These are phyloP conservation scores for Gorsachius goisagi DNA, from an alignment of 2,113 vertebrate genomes.

Conservation along the genomic window DNA sequence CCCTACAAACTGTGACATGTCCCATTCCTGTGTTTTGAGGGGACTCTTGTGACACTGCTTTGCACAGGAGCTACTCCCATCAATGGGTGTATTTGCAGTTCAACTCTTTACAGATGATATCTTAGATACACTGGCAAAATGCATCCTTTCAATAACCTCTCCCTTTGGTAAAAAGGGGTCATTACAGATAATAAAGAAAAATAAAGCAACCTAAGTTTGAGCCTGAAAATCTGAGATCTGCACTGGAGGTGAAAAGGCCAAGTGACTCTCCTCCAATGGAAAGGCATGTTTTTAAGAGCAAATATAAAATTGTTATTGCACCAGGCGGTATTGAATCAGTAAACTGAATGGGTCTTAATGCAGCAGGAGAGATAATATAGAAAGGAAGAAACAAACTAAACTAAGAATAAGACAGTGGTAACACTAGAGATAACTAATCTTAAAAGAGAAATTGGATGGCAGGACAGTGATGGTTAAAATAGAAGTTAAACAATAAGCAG, in stretches of 20 bases:
- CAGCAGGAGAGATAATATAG: background rate
- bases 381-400: background rate
- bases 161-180: background rate
- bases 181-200: background rate
- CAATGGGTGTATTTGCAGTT: background rate
- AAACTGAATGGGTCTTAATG: background rate
- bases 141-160: background rate
- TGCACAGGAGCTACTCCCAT: background rate
- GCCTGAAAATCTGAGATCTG: background rate
- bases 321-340: background rate
- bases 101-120: background rate
- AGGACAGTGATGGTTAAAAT: background rate
- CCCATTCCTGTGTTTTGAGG: background rate
- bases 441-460: background rate
- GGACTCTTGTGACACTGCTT: background rate
- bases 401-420: background rate
- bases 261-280: background rate
- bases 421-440: background rate
- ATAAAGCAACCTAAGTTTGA: background rate
- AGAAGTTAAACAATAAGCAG: background rate
- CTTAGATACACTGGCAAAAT: background rate
- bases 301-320: background rate
- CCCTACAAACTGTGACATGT: background rate
- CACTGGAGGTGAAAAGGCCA: background rate
- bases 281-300: background rate